Conservation (phyloP, 2,888 invertebrate genomes). For the Zhengitettix transpicula region DNA sequence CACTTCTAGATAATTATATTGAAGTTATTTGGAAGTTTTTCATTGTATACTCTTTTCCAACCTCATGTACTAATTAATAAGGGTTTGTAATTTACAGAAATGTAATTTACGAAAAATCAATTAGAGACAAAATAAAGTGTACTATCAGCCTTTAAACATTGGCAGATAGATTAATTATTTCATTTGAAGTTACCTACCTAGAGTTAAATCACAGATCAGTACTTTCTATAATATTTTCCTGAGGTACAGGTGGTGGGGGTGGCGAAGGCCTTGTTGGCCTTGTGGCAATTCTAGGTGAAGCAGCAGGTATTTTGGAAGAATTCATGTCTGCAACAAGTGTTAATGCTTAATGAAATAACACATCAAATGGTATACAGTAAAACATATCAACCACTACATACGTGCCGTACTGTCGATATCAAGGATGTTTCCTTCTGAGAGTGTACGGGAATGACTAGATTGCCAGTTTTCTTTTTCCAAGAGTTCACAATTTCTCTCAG, state of each 20-base stretch:
- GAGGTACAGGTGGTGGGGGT: conserved; percentile 25
- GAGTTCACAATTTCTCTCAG: conserved; percentile 23
- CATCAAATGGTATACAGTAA: no score
- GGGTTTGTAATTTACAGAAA: no score
- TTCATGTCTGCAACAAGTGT: conserved; percentile 11
- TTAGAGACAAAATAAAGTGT: no score
- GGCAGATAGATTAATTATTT: no score
- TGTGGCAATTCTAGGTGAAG: conserved; percentile 17
- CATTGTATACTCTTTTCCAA: no score
- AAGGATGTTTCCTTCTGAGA: conserved; percentile 43
- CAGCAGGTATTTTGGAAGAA: conserved; percentile 3
- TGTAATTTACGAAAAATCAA: no score
- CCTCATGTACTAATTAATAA: no score
- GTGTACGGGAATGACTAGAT: conserved; percentile 30
- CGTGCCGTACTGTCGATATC: conserved; percentile 15
- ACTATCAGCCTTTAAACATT: no score
- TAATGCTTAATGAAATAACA: background rate
- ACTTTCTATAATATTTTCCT: conserved; percentile 19
- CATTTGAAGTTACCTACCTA: background rate
- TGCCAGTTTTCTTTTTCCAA: conserved; percentile 11
- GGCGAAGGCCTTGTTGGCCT: conserved; percentile 21
- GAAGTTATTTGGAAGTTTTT: no score
- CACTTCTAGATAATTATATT: no score
- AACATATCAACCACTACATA: background rate
- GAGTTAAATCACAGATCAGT: conserved; percentile 22